Evolutionary conservation across 2,113 vertebrate genomes (phyloP).

Genomic region (Cyprinus carpio): DNA sequence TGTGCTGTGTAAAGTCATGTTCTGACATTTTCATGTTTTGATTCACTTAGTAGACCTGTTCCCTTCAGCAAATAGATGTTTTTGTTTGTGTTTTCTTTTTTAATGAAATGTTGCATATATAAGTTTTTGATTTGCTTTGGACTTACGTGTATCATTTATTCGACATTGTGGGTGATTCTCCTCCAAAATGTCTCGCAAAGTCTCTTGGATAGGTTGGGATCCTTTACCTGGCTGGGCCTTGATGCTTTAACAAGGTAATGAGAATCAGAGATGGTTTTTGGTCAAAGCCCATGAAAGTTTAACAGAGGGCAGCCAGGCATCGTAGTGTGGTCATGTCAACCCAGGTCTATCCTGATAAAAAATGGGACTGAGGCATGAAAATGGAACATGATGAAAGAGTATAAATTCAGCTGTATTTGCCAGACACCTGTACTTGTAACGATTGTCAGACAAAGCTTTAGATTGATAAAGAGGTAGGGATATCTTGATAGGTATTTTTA

Average conservation of each 20-base stretch:
- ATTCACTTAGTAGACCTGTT: not conserved
- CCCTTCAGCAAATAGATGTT: not conserved
- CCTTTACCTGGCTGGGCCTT: not conserved
- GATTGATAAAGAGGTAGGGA: constrained; percentile 41
- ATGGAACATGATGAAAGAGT: constrained; percentile 50
- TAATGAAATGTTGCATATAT: not conserved
- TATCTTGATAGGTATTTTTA: not conserved
- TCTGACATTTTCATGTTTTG: not conserved
- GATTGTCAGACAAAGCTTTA: constrained; percentile 18
- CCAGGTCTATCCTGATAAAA: constrained; percentile 27
- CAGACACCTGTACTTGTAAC: constrained; percentile 37
- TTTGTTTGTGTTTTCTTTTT: not conserved
- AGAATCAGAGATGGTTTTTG: constrained; percentile 35
- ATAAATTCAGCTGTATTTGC: constrained; percentile 31
- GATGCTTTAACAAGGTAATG: constrained; percentile 18
- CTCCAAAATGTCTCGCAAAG: not conserved
- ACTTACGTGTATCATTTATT: not conserved
- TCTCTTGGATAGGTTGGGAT: not conserved
- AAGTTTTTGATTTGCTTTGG: not conserved
- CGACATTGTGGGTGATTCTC: not conserved
- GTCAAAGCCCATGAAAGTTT: constrained; percentile 19
- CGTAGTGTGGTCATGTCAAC: constrained; percentile 28
- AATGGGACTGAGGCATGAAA: constrained; percentile 25
- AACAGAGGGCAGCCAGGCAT: constrained; percentile 34
- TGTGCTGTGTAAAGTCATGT: not conserved